phyloP scores from a whole-genome alignment of 2,113 vertebrate species.

The Equus przewalskii region DNA sequence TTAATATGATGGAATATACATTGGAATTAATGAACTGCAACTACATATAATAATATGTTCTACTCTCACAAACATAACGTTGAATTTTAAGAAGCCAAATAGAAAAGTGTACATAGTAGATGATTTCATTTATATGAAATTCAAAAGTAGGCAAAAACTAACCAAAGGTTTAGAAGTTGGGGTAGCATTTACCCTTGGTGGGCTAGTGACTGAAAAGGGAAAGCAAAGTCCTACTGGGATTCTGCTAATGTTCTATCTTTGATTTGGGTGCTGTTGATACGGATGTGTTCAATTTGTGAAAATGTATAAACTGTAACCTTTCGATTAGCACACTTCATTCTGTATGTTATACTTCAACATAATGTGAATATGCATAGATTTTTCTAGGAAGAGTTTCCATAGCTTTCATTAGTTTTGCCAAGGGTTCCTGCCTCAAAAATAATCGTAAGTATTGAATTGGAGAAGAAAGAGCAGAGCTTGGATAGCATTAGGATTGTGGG shows the following conservation, averaged over 20 bases:
- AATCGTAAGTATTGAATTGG: not conserved
- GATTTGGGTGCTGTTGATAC: not conserved
- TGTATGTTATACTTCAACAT: not conserved
- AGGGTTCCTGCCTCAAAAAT: not conserved
- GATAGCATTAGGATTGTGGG: not conserved
- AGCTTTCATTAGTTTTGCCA: not conserved
- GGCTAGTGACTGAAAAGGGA: not conserved
- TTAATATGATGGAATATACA: not conserved
- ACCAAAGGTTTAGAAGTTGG: not conserved
- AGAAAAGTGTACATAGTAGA: not conserved
- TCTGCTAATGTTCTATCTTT: not conserved
- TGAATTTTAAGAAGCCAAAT: slow-evolving; percentile 58
- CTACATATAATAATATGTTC: not conserved
- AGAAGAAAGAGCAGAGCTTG: not conserved
- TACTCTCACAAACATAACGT: not conserved
- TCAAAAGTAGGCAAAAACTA: not conserved
- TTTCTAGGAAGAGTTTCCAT: not conserved
- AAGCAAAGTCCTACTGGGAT: not conserved
- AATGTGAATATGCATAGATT: not conserved
- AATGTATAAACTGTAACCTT: not conserved
- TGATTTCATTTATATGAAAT: slow-evolving; percentile 38
- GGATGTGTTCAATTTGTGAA: not conserved
- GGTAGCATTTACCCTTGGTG: not conserved
- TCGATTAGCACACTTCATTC: not conserved
- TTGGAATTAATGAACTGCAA: not conserved